Conservation (phyloP, 2,888 invertebrate genomes). For the Lithophane ornitopus region DNA sequence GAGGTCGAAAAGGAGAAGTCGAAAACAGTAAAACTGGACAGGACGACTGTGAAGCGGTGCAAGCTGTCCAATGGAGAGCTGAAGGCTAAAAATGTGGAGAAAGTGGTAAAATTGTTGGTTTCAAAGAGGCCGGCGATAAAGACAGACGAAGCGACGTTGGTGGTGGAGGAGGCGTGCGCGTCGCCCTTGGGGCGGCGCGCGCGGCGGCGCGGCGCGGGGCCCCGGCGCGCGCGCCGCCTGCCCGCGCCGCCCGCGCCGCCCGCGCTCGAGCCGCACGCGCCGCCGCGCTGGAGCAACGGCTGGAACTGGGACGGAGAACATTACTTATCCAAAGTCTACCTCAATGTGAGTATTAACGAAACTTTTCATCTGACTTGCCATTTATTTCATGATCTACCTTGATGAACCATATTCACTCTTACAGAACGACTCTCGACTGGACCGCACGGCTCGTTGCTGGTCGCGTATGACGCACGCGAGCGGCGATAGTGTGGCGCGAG, state of each 20-base stretch:
- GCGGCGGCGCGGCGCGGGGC: conserved; percentile 71
- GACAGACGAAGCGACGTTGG: conserved; percentile 82
- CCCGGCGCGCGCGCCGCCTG: conserved; percentile 66
- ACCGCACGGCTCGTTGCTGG: conserved; percentile 95
- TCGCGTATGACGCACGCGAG: conserved; percentile 97
- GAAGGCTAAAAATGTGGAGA: conserved; percentile 85
- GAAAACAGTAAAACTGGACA: conserved; percentile 48
- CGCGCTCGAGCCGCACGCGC: conserved; percentile 72
- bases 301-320: conserved; percentile 97
- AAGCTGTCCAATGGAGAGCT: conserved; percentile 78
- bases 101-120: conserved; percentile 85
- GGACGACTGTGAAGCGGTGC: conserved; percentile 73
- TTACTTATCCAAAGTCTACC: conserved; percentile 95
- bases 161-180: conserved; percentile 83
- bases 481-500: conserved; percentile 96
- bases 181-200: conserved; percentile 69
- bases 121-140: conserved; percentile 86
- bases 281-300: conserved; percentile 95
- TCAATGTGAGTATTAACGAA: conserved; percentile 93
- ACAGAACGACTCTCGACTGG: conserved; percentile 85
- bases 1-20: conserved; percentile 55
- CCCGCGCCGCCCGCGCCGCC: conserved; percentile 67
- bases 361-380: not conserved
- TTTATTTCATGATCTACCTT: not conserved
- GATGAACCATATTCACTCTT: conserved; percentile 1